Evolutionary conservation across 2,797 vertebrate species (phyloP).

Genomic region (Squalus acanthias): DNA sequence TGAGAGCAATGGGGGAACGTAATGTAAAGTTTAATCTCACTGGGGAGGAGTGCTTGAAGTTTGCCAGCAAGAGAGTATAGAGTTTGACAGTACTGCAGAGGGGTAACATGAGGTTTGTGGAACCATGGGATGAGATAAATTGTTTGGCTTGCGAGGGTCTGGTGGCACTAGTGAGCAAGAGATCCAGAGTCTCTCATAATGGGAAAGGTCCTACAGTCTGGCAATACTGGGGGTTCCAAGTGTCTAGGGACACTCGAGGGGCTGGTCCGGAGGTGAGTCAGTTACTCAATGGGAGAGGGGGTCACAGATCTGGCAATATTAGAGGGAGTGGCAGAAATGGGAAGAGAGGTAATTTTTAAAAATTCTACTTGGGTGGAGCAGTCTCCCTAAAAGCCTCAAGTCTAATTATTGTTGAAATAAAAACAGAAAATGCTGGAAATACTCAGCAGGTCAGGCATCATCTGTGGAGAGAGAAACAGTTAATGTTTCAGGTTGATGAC

Average conservation of each 20-base stretch:
- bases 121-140: not conserved
- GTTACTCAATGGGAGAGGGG: not conserved
- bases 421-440: no score
- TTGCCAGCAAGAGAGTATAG: not conserved
- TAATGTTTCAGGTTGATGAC: no score
- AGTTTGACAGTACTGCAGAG: not conserved
- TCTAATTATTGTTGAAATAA: not conserved
- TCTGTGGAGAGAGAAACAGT: no score
- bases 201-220: not conserved
- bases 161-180: not conserved
- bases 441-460: no score
- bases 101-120: not conserved
- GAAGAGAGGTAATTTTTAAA: not conserved
- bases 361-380: not conserved
- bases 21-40: no score
- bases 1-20: no score
- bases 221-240: not conserved
- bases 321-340: not conserved
- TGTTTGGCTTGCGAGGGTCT: not conserved
- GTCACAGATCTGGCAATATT: not conserved
- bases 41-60: not conserved
- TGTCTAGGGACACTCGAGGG: not conserved
- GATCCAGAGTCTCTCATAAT: not conserved
- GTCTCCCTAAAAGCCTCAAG: not conserved
- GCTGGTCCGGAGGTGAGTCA: not conserved